These are phyloP conservation scores for Thaumetopoea pityocampa DNA, from an alignment of 1,140 invertebrate species.

Conservation along the genomic window DNA sequence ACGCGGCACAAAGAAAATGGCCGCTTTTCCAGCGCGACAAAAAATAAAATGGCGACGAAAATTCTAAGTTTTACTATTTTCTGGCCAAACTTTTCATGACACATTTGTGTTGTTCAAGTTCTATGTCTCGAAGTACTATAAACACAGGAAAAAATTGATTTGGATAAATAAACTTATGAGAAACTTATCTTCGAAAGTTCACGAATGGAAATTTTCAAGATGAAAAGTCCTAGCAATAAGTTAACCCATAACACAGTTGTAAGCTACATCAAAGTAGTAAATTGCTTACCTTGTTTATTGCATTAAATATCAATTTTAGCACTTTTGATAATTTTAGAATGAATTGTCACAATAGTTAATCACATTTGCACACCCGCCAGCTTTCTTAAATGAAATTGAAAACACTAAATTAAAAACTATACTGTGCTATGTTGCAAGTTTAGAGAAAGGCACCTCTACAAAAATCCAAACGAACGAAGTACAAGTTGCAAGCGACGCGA, in stretches of 20 bases:
- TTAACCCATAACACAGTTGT: conserved; percentile 49
- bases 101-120: conserved; percentile 37
- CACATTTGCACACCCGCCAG: conserved; percentile 73
- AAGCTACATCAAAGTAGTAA: conserved; percentile 36
- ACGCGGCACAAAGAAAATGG: conserved; percentile 77
- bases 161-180: conserved; percentile 56
- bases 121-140: conserved; percentile 24
- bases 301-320: conserved; percentile 58
- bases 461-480: conserved; percentile 70
- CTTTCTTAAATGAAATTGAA: conserved; percentile 69
- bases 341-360: conserved; percentile 46
- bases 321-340: conserved; percentile 35
- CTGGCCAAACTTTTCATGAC: conserved; percentile 56
- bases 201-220: conserved; percentile 74
- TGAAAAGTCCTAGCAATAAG: conserved; percentile 69
- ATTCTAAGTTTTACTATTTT: conserved; percentile 76
- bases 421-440: conserved; percentile 71
- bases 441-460: conserved; percentile 73
- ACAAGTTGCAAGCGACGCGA: conserved; percentile 74
- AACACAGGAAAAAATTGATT: conserved; percentile 51
- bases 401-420: conserved; percentile 63
- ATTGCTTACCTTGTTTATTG: conserved; percentile 69
- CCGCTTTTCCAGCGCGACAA: conserved; percentile 77
- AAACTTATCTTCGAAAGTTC: conserved; percentile 71
- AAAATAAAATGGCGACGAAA: conserved; percentile 77